These are phyloP conservation scores for Notechis scutatus DNA, from an alignment of 2,113 vertebrate species.

Conservation along the genomic window DNA sequence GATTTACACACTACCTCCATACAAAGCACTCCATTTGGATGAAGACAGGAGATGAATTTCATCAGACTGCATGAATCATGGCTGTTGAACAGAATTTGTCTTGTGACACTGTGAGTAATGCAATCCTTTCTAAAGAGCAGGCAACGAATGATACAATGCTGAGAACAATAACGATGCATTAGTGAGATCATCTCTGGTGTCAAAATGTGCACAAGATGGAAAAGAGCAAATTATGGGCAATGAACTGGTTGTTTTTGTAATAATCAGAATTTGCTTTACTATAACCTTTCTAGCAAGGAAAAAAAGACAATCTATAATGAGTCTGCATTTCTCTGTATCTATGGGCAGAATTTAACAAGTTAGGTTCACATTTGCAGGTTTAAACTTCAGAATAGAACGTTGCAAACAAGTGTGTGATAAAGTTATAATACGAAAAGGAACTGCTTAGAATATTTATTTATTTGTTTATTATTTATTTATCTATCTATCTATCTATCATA, in stretches of 20 bases:
- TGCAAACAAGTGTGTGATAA: background rate
- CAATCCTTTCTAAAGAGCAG: background rate
- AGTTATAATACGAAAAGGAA: background rate
- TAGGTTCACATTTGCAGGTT: background rate
- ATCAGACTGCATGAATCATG: background rate
- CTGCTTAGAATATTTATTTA: background rate
- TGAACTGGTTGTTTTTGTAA: background rate
- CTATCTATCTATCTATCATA: background rate
- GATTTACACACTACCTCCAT: background rate
- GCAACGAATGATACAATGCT: slow-evolving; percentile 14
- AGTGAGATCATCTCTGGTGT: slow-evolving; percentile 12
- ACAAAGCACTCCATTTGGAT: background rate
- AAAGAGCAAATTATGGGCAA: slow-evolving; percentile 14
- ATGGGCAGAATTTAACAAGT: background rate
- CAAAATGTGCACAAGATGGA: background rate
- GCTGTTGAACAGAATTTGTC: background rate
- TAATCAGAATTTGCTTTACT: background rate
- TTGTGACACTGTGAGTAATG: slow-evolving; percentile 18
- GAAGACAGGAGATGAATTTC: background rate
- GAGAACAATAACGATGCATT: slow-evolving; percentile 22
- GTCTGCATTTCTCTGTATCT: background rate
- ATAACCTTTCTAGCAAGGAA: background rate
- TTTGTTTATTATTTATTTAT: no score
- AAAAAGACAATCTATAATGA: background rate
- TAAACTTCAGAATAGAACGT: background rate